Conservation (phyloP, 2,797 vertebrate genomes). For the Scyliorhinus canicula region DNA sequence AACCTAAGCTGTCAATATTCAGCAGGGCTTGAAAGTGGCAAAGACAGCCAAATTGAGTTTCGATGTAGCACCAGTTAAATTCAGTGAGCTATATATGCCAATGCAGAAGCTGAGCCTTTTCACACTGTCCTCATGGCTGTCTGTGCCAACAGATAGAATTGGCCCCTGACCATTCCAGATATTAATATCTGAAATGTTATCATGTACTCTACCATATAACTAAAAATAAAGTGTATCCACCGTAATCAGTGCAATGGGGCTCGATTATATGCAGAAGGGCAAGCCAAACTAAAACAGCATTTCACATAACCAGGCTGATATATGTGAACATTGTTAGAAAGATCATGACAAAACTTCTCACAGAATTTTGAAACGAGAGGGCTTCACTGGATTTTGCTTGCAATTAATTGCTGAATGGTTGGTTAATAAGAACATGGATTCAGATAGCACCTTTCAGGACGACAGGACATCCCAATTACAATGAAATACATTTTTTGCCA, state of each 20-base stretch:
- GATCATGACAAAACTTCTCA: neutral
- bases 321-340: neutral
- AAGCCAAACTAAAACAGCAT: neutral
- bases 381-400: neutral
- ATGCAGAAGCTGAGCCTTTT: neutral
- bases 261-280: neutral
- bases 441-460: neutral
- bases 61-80: neutral
- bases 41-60: neutral
- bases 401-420: neutral
- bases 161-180: neutral
- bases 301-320: neutral
- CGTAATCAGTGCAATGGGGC: neutral
- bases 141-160: neutral
- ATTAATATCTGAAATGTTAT: neutral
- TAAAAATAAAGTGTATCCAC: neutral
- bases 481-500: neutral
- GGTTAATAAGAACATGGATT: neutral
- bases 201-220: neutral
- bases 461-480: neutral
- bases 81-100: neutral
- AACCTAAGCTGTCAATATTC: constrained; percentile 21
- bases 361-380: neutral
- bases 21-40: neutral
- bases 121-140: neutral